phyloP scores from a whole-genome alignment of 2,113 vertebrate species.

The Oreocharis arfaki region DNA sequence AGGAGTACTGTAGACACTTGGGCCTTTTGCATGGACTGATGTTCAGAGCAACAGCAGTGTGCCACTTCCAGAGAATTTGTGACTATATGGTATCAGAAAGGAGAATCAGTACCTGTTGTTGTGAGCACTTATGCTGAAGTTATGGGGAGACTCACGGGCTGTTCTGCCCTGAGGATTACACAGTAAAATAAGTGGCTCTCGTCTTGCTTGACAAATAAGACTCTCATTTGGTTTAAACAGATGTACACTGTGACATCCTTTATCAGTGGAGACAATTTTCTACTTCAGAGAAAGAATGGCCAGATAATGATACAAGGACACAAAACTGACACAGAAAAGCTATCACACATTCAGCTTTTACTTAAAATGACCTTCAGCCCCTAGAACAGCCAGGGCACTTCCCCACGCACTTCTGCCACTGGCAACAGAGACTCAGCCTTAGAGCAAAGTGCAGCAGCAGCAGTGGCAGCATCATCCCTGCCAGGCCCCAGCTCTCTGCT shows the following conservation, averaged over 20 bases:
- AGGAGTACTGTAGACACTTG: background rate
- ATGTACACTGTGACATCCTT: background rate
- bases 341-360: background rate
- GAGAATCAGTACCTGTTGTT: background rate
- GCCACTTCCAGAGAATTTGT: background rate
- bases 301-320: background rate
- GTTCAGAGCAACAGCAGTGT: background rate
- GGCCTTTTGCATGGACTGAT: background rate
- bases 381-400: background rate
- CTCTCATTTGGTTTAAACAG: background rate
- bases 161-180: background rate
- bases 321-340: background rate
- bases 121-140: background rate
- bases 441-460: background rate
- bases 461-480: background rate
- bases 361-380: background rate
- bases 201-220: background rate
- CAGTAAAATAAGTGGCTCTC: background rate
- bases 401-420: rapidly evolving
- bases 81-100: background rate
- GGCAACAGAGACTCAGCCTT: background rate
- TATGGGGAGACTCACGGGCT: background rate
- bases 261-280: background rate
- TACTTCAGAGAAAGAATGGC: background rate
- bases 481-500: background rate